Base-by-base conservation (phyloP, 2,797 vertebrate genomes). In the Platalea minor region DNA sequence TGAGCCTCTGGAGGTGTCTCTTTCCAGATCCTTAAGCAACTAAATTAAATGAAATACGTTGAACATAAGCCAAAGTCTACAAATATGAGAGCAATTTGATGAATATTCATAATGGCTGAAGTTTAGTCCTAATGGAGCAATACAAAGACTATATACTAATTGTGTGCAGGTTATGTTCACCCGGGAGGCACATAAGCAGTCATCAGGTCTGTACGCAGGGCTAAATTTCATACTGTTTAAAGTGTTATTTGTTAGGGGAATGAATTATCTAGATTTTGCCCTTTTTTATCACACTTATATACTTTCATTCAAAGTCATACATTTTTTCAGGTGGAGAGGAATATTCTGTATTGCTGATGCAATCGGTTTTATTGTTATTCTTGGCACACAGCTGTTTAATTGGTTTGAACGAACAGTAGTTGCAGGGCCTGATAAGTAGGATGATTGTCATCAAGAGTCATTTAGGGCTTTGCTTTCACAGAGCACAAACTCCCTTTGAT, bases 351-450 rank as follows among this genome's bases (percentile, higher is more conserved):
- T 81, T 82, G 69, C 86, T 53, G 78, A 80, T 68, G 73, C 69
- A 89, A 24, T 64, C 19, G 29, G 61, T 79, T 88, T 92, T 86
- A 67, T 75, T 84, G 65, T 60, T 82, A 68, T 93, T 91, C 87
- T 91, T 78, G 91, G 77, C 87, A 70, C 74, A 84, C 29, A 67
- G 46, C 39, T 11, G 1, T 80, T 51, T 91, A 85, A 60, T 54
- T 91, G 64, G 56, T 95, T 93, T 97, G 91, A 93, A 95, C 3
- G 39, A 92, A 73, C 72, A 79, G 87, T 85, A 91, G 69, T 85
- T 92, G 50, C 70, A 88, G 81, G 68, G 68, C 7, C 17, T 84
- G 78, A 37, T 92, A 97, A 89, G 64, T 86, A 76, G 63, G 33
- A 33, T 31, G 75, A 93, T 89, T 91, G 72, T 80, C 72, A 89